Conservation (phyloP, 2,113 vertebrate genomes). For the Martes martes region DNA sequence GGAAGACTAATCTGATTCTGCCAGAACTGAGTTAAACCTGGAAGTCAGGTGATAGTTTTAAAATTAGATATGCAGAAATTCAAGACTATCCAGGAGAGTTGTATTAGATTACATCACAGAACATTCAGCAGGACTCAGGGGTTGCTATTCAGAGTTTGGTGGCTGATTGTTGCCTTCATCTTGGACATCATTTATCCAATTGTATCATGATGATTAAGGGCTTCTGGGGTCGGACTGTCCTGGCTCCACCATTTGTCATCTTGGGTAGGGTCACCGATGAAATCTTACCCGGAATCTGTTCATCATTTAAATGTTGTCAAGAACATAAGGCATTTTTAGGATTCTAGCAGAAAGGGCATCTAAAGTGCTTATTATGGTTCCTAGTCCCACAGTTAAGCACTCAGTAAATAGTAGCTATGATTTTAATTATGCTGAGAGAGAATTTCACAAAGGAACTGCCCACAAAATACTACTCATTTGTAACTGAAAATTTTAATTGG, state of each 20-base stretch:
- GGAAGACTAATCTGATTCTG: background rate
- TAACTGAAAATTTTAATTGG: background rate
- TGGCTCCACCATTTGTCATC: background rate
- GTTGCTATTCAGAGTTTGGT: background rate
- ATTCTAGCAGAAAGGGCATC: background rate
- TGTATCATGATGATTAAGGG: background rate
- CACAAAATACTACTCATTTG: background rate
- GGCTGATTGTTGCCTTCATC: background rate
- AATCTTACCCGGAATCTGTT: background rate
- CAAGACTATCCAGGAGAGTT: background rate
- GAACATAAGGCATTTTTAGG: background rate
- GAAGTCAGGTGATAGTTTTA: background rate
- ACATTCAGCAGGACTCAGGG: background rate
- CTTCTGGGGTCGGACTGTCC: background rate
- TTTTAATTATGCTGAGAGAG: conserved; percentile 1
- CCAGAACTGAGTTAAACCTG: background rate
- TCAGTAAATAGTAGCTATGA: background rate
- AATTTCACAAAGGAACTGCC: background rate
- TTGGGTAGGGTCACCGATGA: background rate
- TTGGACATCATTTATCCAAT: background rate
- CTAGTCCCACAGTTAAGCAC: background rate
- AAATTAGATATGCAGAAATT: background rate
- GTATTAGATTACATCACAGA: background rate
- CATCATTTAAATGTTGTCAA: background rate
- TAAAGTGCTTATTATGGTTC: background rate